Percentiles rank a stretch among this genome's conserved stretches.
These are phyloP conservation scores for Lepidurus arcticus DNA, from an alignment of 1,140 invertebrate genomes.

Conservation along the genomic window DNA sequence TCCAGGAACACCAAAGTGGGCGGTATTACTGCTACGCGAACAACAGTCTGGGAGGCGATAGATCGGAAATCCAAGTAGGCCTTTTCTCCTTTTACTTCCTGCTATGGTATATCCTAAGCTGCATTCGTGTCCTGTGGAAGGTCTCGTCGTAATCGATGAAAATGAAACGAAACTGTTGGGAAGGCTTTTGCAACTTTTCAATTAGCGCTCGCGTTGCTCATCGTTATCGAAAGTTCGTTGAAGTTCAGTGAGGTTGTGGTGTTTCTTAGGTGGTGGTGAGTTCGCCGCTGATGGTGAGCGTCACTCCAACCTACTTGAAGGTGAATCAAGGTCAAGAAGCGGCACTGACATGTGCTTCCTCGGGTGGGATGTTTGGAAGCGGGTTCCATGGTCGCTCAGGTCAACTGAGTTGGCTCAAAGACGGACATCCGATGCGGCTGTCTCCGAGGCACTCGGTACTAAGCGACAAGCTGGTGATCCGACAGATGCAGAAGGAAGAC, in stretches of 20 bases:
- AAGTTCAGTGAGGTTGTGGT: neutral
- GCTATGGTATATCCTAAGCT: neutral
- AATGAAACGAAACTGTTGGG: too few relatives aligned
- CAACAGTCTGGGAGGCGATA: slow-evolving; percentile 5
- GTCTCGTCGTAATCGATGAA: too few relatives aligned
- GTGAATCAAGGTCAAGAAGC: slow-evolving; percentile 17
- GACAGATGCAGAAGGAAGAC: slow-evolving; percentile 47
- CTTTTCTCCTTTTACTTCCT: neutral
- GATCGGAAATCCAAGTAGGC: neutral
- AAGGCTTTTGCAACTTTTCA: too few relatives aligned
- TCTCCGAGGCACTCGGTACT: slow-evolving; percentile 42
- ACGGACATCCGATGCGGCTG: slow-evolving; percentile 57
- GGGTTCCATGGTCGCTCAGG: neutral
- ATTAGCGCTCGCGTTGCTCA: too few relatives aligned
- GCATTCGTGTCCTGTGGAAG: too few relatives aligned
- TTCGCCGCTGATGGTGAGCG: neutral
- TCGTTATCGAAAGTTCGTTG: neutral
- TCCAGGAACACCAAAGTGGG: slow-evolving; percentile 14
- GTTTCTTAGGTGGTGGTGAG: neutral
- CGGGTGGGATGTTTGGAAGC: neutral
- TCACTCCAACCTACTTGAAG: neutral
- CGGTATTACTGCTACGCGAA: slow-evolving; percentile 13
- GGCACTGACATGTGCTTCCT: neutral
- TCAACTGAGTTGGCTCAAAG: slow-evolving; percentile 48
- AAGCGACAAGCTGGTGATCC: slow-evolving; percentile 43